Evolutionary conservation across 1,140 invertebrate species (phyloP).

Genomic region (Cydia strobilella): DNA sequence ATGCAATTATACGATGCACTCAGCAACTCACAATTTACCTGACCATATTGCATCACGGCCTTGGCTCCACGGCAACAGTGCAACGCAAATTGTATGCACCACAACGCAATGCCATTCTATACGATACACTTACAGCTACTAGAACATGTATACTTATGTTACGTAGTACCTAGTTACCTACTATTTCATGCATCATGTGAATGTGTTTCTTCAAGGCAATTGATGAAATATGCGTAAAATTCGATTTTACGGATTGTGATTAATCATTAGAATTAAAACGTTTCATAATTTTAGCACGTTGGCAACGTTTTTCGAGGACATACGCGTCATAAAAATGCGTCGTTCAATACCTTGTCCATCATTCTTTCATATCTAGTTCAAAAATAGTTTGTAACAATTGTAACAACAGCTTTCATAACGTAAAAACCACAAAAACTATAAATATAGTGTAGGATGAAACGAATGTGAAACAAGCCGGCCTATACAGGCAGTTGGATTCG

Average conservation of each 20-base stretch:
- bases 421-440: neutral
- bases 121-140: neutral
- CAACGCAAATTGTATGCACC: slow-evolving; percentile 52
- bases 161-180: neutral
- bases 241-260: slow-evolving; percentile 3
- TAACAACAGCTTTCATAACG: slow-evolving; percentile 4
- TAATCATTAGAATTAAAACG: neutral
- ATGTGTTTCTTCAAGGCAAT: slow-evolving; percentile 20
- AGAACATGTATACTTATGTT: neutral
- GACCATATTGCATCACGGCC: slow-evolving; percentile 68
- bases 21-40: slow-evolving; percentile 58
- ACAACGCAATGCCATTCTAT: slow-evolving; percentile 35
- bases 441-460: slow-evolving; percentile 9
- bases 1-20: slow-evolving; percentile 62
- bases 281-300: slow-evolving; percentile 5
- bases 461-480: neutral
- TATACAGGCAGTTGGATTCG: neutral
- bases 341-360: neutral
- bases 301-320: neutral
- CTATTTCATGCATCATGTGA: neutral
- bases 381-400: neutral
- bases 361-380: slow-evolving; percentile 3
- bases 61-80: slow-evolving; percentile 63
- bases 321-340: slow-evolving; percentile 23
- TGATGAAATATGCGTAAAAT: slow-evolving; percentile 24